Base-by-base conservation (phyloP, 2,113 vertebrate species). In the Phainopepla nitens region DNA sequence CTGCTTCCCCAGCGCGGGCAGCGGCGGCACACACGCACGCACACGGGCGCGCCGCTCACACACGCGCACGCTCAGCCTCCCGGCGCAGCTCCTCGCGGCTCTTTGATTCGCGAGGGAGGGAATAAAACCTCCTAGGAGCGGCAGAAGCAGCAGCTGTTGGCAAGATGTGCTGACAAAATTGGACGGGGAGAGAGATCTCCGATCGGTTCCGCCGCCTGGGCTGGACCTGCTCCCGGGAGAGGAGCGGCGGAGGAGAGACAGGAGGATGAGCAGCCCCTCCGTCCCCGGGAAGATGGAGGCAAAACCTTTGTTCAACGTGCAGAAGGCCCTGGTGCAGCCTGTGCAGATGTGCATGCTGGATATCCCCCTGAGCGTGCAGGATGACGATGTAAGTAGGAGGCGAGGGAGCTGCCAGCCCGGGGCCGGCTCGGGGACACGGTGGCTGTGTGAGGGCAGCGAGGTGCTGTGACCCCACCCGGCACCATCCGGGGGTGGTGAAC, bases 321-420 rank as follows among this genome's bases (percentile, higher is more conserved):
- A 99, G 91, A 98, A 98, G 98, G 99, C 99, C 28, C 98, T 99
- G 84, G 98, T 98, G 77, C 98, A 98, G 97, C 99, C 99, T 0
- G 98, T 99, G 96, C 98, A 97, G 97, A 98, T 98, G 97, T 99
- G 98, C 97, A 98, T 99, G 98, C 89, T 99, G 89, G 98, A 99
- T 88, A 98, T 98, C 96, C 99, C 98, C 28, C 97, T 98, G 82
- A 98, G 97, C 84, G 96, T 98, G 95, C 98, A 98, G 96, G 98
- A 98, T 8, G 98, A 98, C 27, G 98, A 98, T 98, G 99, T 99
- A 93, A 99, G 99, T 96, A 82, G 49, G 7, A 23, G 45, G 86
- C 66, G 6, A 42, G 68, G 4, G 10, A 64, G 85, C 19, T 2
- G 7, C 49, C 36, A 1, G 73, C 68, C 49, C 3, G 15, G 11